Evolutionary conservation across 2,888 invertebrate genomes (phyloP).

Genomic region (Oscheius sp.): DNA sequence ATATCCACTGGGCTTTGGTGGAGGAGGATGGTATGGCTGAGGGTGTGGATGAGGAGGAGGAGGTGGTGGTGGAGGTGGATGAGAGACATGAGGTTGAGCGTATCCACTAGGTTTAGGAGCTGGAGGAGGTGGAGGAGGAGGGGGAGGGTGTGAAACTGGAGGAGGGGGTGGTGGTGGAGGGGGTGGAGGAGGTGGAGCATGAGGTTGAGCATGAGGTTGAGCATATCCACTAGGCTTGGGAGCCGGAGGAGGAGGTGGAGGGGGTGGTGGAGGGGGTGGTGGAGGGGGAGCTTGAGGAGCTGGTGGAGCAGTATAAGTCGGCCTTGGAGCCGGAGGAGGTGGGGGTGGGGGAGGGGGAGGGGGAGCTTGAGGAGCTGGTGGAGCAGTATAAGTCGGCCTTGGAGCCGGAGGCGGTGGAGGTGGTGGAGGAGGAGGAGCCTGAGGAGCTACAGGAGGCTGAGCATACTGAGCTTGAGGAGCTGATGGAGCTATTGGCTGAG

Average conservation of each 20-base stretch:
- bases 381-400: neutral
- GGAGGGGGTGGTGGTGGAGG: neutral
- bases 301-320: neutral
- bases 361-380: neutral
- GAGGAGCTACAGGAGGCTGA: conserved; percentile 15
- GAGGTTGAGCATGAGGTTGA: too few relatives aligned
- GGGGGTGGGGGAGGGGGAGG: neutral
- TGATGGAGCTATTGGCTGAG: neutral
- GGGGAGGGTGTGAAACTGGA: neutral
- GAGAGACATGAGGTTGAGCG: neutral
- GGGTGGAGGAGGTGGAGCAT: neutral
- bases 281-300: too few relatives aligned
- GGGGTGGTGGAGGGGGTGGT: neutral
- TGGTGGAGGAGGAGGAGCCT: conserved; percentile 1
- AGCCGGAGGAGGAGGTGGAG: neutral
- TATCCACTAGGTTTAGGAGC: neutral
- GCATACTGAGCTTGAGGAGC: conserved; percentile 2
- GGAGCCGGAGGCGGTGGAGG: conserved; percentile 7
- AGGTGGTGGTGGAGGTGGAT: neutral
- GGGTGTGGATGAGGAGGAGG: conserved; percentile 10
- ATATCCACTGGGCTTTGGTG: neutral
- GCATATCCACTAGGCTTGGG: neutral
- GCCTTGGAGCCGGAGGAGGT: conserved; percentile 5
- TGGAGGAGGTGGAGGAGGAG: neutral
- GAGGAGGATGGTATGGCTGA: neutral